Percentiles rank a stretch among this genome's conserved stretches.
phyloP scores from a whole-genome alignment of 2,888 invertebrate genomes.

The Lepas anatifera region DNA sequence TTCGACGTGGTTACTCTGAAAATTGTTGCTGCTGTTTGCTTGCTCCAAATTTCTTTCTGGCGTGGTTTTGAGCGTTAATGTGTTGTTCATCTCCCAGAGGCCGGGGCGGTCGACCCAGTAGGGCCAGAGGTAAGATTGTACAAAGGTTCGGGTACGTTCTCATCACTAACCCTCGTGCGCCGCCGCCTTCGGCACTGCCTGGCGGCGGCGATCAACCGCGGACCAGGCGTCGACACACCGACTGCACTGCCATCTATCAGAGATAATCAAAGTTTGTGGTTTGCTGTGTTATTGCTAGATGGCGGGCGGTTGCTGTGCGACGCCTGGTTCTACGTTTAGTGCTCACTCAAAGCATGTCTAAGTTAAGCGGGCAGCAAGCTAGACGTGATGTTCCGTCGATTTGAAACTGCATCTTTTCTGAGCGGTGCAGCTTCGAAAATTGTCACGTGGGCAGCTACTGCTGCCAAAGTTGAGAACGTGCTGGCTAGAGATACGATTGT shows the following conservation, averaged over 20 bases:
- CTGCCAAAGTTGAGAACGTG: background rate
- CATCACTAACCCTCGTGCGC: background rate
- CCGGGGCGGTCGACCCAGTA: slow-evolving; percentile 12
- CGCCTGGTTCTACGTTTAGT: slow-evolving; percentile 32
- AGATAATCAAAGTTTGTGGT: background rate
- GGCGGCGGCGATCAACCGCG: background rate
- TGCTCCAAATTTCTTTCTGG: background rate
- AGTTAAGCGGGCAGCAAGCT: background rate
- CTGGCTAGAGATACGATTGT: background rate
- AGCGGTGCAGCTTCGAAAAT: background rate
- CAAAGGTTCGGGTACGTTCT: background rate
- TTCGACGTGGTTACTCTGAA: too few species aligned
- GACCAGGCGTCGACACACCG: background rate
- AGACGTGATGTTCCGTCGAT: background rate
- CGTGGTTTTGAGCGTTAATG: background rate
- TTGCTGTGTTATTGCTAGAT: slow-evolving; percentile 53
- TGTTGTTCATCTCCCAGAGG: slow-evolving; percentile 7
- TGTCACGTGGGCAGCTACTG: background rate
- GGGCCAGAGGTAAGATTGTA: slow-evolving; percentile 12
- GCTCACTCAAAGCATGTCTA: background rate
- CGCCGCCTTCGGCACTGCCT: background rate
- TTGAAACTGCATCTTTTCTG: background rate
- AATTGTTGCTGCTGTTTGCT: background rate
- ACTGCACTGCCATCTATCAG: background rate
- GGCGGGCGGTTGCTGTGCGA: slow-evolving; percentile 75